These are phyloP conservation scores for Platycheirus albimanus DNA, from an alignment of 2,888 invertebrate species.

Conservation along the genomic window DNA sequence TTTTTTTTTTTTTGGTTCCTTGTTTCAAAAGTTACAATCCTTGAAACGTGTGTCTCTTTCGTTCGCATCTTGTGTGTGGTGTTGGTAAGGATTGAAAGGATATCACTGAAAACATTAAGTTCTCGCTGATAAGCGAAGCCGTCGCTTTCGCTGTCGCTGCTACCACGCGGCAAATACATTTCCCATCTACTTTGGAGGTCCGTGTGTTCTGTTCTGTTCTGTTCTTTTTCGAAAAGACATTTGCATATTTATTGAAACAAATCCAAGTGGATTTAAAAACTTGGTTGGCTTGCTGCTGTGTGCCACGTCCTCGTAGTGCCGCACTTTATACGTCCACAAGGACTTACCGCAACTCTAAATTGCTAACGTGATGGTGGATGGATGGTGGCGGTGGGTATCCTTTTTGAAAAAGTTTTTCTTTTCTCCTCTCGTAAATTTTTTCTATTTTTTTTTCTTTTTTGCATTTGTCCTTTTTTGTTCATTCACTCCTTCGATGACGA, in stretches of 20 bases:
- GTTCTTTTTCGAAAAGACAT: slow-evolving; percentile 77
- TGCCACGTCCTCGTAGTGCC: slow-evolving; percentile 21
- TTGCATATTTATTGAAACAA: slow-evolving; percentile 83
- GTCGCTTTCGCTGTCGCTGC: background rate
- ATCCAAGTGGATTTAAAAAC: slow-evolving; percentile 80
- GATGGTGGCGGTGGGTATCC: too few species aligned
- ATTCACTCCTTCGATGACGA: slow-evolving; percentile 73
- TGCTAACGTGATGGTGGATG: slow-evolving; percentile 49
- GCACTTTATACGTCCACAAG: slow-evolving; percentile 73
- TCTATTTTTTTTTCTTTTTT: slow-evolving; percentile 10
- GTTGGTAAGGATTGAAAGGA: slow-evolving; percentile 29
- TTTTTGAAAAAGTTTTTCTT: slow-evolving; percentile 50
- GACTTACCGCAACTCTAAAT: slow-evolving; percentile 70
- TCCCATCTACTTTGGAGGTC: slow-evolving; percentile 30
- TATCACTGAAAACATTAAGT: slow-evolving; percentile 67
- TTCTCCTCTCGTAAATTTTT: slow-evolving; percentile 22
- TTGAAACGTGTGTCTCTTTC: slow-evolving; percentile 54
- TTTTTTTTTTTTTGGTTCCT: background rate
- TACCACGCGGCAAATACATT: slow-evolving; percentile 48
- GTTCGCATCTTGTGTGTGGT: slow-evolving; percentile 15
- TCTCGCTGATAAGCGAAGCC: slow-evolving; percentile 65
- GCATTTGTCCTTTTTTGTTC: slow-evolving; percentile 45
- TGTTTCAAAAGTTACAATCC: slow-evolving; percentile 52
- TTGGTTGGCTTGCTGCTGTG: slow-evolving; percentile 73
- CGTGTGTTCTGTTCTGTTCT: too few species aligned